Evolutionary conservation across 2,113 vertebrate genomes (phyloP).

Genomic region (Machaerirhynchus nigripectus): DNA sequence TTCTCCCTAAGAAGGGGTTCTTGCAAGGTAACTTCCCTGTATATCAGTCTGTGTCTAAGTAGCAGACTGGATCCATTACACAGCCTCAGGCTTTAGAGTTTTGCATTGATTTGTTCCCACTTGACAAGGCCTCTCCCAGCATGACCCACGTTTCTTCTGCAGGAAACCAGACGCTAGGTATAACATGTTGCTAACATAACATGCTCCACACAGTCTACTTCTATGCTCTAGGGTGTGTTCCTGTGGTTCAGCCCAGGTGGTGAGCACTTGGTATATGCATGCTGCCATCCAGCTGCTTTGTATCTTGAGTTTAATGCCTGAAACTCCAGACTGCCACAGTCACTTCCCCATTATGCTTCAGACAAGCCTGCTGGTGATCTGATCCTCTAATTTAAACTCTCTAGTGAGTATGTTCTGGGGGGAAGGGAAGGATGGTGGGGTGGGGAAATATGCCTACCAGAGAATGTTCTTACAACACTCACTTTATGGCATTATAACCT

Average conservation of each 20-base stretch:
- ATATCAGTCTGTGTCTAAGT: background rate
- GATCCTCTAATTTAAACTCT: background rate
- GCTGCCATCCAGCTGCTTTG: background rate
- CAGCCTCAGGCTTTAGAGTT: background rate
- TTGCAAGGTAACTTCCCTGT: background rate
- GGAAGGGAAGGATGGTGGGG: background rate
- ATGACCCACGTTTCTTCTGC: background rate
- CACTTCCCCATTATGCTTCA: background rate
- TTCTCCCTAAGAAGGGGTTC: accelerated
- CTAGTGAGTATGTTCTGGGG: background rate
- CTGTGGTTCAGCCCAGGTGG: background rate
- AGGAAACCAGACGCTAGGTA: background rate
- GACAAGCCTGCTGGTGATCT: background rate
- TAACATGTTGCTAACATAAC: background rate
- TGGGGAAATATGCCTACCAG: background rate
- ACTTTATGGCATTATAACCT: background rate
- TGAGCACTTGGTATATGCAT: background rate
- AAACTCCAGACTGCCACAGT: accelerated
- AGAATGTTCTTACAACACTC: background rate
- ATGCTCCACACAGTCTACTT: background rate
- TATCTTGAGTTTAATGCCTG: background rate
- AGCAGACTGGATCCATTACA: background rate
- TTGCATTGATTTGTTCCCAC: background rate
- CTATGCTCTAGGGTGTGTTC: background rate
- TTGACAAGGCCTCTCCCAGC: background rate